Conservation (phyloP, 1,140 invertebrate species). For the Euschistus heros region DNA sequence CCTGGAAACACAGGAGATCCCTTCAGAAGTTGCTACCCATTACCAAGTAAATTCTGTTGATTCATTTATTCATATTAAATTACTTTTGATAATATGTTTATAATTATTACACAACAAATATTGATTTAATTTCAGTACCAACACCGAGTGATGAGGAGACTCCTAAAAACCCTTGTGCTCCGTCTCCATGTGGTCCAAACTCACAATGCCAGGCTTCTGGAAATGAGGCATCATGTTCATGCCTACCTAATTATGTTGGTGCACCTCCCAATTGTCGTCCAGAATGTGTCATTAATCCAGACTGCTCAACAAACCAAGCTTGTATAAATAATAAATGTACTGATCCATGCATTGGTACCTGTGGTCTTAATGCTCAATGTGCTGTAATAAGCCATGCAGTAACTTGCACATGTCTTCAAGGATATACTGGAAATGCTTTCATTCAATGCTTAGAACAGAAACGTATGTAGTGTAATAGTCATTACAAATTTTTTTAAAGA, state of each 20-base stretch:
- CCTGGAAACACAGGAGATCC: conserved; percentile 74
- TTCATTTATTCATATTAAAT: too few relatives aligned
- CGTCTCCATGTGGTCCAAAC: conserved; percentile 44
- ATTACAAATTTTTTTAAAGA: neutral
- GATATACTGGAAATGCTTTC: conserved; percentile 67
- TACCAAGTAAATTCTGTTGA: conserved; percentile 43
- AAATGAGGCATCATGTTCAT: conserved; percentile 49
- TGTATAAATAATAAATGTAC: conserved; percentile 64
- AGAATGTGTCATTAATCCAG: conserved; percentile 55
- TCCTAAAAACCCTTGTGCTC: conserved; percentile 36
- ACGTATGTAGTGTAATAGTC: neutral
- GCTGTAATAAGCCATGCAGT: conserved; percentile 62
- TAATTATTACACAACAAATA: too few relatives aligned
- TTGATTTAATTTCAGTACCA: conserved; percentile 46
- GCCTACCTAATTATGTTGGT: conserved; percentile 48
- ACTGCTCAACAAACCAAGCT: conserved; percentile 58
- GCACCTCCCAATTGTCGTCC: conserved; percentile 48
- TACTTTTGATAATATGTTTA: neutral
- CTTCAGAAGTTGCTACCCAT: conserved; percentile 56
- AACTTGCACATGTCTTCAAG: conserved; percentile 58
- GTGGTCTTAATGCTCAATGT: conserved; percentile 65
- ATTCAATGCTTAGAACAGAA: conserved; percentile 39
- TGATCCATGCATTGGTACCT: conserved; percentile 66
- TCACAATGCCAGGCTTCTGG: conserved; percentile 43
- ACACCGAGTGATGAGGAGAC: conserved; percentile 33